Conservation (phyloP, 2,113 vertebrate genomes). For the Microcebus griseorufus region DNA sequence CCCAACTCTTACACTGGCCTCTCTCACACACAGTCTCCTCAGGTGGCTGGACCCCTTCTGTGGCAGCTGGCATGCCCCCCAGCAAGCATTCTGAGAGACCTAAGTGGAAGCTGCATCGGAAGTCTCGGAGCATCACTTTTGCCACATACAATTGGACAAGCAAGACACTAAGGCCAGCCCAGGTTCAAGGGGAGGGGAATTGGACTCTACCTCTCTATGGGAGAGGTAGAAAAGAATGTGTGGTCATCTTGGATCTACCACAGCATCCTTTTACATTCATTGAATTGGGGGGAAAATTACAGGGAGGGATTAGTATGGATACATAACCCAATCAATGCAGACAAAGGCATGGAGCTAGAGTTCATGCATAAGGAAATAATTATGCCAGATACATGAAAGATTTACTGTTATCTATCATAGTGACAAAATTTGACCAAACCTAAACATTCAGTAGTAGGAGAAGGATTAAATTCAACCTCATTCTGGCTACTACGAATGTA, state of each 20-base stretch:
- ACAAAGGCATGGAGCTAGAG: neutral
- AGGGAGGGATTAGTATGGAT: neutral
- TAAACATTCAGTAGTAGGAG: neutral
- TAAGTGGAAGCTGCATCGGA: neutral
- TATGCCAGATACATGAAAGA: neutral
- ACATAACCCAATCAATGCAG: neutral
- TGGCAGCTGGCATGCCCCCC: neutral
- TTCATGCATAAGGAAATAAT: neutral
- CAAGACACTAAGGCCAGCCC: neutral
- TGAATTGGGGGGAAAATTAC: too few relatives aligned
- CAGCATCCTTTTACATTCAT: neutral
- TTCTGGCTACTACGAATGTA: neutral
- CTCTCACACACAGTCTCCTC: neutral
- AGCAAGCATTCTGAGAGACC: neutral
- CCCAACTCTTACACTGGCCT: neutral
- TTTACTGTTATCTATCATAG: neutral
- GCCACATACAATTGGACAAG: neutral
- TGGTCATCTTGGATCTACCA: neutral
- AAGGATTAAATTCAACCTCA: neutral
- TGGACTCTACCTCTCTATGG: neutral
- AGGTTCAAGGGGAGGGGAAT: neutral
- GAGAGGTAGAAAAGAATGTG: neutral
- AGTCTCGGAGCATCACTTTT: neutral
- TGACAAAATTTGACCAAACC: neutral
- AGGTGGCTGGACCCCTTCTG: accelerated